These are phyloP conservation scores for Coreius guichenoti DNA, from an alignment of 2,797 vertebrate genomes.

Conservation along the genomic window DNA sequence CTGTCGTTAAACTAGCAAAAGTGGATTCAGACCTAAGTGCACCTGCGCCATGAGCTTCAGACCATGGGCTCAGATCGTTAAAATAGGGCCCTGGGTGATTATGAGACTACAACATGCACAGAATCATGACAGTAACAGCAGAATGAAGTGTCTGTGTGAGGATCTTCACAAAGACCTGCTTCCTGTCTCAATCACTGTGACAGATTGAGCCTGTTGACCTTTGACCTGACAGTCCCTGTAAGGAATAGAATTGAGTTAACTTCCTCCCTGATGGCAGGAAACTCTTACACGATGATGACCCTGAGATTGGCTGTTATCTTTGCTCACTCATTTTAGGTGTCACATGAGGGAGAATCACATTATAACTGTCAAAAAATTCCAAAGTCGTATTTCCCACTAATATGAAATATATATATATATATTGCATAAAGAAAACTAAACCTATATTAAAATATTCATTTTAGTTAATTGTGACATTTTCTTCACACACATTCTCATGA, in stretches of 20 bases:
- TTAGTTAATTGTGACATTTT: background rate
- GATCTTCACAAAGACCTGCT: conserved; percentile 59
- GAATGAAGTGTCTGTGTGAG: background rate
- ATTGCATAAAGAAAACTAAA: background rate
- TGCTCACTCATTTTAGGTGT: background rate
- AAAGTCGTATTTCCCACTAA: background rate
- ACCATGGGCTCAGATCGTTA: too few relatives aligned
- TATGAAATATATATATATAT: background rate
- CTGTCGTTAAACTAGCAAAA: too few relatives aligned
- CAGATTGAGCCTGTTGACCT: conserved; percentile 67
- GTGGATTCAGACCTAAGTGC: too few relatives aligned
- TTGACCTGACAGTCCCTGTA: conserved; percentile 50
- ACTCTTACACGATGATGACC: background rate
- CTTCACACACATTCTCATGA: background rate
- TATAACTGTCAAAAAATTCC: background rate
- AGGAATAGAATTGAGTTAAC: conserved; percentile 52
- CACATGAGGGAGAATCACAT: background rate
- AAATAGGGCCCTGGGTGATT: too few relatives aligned
- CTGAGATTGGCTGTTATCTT: background rate
- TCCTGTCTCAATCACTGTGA: conserved; percentile 57
- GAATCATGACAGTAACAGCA: background rate
- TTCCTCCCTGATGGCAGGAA: conserved; percentile 25
- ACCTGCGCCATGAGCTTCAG: too few relatives aligned
- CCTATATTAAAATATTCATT: background rate
- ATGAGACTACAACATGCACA: background rate